phyloP scores from a whole-genome alignment of 2,888 invertebrate genomes.

The Nineta flava region DNA sequence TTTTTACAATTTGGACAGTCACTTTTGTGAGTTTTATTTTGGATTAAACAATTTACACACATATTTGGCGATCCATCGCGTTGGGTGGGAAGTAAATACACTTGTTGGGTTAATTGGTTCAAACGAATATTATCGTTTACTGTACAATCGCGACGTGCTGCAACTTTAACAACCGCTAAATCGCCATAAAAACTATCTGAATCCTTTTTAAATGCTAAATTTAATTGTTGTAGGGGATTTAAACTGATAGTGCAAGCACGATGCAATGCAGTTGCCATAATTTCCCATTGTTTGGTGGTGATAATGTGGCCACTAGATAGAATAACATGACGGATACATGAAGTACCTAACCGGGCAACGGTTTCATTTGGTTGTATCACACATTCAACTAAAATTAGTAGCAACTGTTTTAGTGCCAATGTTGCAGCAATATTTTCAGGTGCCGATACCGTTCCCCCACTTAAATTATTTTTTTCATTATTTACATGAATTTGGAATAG shows the following conservation, averaged over 20 bases:
- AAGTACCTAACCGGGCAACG: conserved; percentile 80
- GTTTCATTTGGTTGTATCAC: conserved; percentile 80
- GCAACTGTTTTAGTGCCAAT: conserved; percentile 69
- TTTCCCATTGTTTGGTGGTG: conserved; percentile 73
- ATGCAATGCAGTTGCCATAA: conserved; percentile 65
- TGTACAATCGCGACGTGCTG: conserved; percentile 75
- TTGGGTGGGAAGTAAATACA: conserved; percentile 41
- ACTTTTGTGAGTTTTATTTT: neutral
- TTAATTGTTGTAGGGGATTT: conserved; percentile 72
- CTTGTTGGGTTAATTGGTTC: conserved; percentile 81
- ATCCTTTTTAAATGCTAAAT: conserved; percentile 76
- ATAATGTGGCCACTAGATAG: conserved; percentile 70
- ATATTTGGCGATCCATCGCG: conserved; percentile 13
- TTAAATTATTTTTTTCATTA: conserved; percentile 15
- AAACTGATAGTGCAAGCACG: conserved; percentile 76
- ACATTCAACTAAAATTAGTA: conserved; percentile 78
- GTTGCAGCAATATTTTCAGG: conserved; percentile 41
- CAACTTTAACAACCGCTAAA: conserved; percentile 81
- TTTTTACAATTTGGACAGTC: conserved; percentile 1
- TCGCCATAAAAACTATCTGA: conserved; percentile 93
- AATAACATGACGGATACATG: conserved; percentile 75
- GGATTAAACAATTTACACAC: conserved; percentile 1
- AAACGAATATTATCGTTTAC: conserved; percentile 70
- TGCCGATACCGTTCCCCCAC: conserved; percentile 12
- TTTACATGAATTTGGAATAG: conserved; percentile 57